phyloP scores from a whole-genome alignment of 1,140 invertebrate species.

The Drosophila sucinea region DNA sequence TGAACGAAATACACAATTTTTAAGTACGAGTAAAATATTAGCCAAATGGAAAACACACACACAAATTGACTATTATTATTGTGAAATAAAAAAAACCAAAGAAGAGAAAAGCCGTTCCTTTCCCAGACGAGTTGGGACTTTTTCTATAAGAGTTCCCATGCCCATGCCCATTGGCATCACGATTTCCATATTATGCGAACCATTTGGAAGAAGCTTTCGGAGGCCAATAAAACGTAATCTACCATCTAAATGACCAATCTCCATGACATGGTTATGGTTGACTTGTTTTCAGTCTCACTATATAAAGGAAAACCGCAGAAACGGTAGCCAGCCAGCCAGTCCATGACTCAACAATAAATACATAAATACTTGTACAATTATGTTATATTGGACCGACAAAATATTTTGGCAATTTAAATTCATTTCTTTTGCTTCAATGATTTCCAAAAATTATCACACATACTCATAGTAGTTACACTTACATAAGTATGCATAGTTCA shows the following conservation, averaged over 20 bases:
- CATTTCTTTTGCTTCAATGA: constrained; percentile 32
- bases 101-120: too few relatives aligned
- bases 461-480: constrained; percentile 6
- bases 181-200: constrained; percentile 73
- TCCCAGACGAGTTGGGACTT: constrained; percentile 4
- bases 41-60: neutral
- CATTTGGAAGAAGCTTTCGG: constrained; percentile 69
- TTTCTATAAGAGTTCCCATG: neutral
- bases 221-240: constrained; percentile 72
- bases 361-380: constrained; percentile 32
- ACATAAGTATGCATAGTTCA: constrained; percentile 17
- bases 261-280: constrained; percentile 43
- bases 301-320: constrained; percentile 35
- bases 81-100: neutral
- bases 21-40: neutral
- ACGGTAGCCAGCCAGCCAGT: constrained; percentile 44
- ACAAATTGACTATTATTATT: neutral
- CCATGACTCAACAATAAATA: constrained; percentile 31
- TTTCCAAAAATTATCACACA: constrained; percentile 2
- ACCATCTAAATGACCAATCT: constrained; percentile 71
- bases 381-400: neutral
- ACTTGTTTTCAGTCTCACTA: neutral
- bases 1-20: neutral
- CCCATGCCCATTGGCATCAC: constrained; percentile 35
- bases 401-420: constrained; percentile 40